Conservation (phyloP, 2,888 invertebrate species). For the Deilephila porcellus region DNA sequence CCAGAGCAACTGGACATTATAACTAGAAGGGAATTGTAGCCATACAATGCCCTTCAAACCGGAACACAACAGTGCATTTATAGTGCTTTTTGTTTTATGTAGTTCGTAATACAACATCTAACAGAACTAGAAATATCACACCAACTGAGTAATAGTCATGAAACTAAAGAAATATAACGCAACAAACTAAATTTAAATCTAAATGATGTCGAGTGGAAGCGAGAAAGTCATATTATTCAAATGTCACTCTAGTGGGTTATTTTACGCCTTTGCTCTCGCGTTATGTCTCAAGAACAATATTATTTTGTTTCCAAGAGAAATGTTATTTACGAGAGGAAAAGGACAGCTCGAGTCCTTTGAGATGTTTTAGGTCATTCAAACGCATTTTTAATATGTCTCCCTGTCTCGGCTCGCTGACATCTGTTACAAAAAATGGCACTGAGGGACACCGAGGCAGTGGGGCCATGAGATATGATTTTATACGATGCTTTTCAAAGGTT, state of each 20-base stretch:
- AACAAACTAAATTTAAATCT: conserved; percentile 12
- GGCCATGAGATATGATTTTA: conserved; percentile 35
- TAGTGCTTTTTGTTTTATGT: no score
- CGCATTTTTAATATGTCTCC: conserved; percentile 69
- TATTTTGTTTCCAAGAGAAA: conserved; percentile 20
- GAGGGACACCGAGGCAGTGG: conserved; percentile 46
- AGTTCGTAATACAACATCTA: neutral
- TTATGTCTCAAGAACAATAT: conserved; percentile 23
- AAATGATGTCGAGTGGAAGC: neutral
- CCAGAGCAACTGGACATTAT: no score
- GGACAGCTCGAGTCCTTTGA: conserved; percentile 36
- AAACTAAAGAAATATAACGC: neutral
- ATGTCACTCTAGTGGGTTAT: conserved; percentile 17
- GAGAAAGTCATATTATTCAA: conserved; percentile 15
- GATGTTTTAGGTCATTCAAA: conserved; percentile 63
- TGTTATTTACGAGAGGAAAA: conserved; percentile 33
- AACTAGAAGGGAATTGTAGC: no score
- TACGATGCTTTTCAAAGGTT: neutral
- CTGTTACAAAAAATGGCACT: conserved; percentile 66
- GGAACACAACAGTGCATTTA: no score
- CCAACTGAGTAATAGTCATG: neutral
- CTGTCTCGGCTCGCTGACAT: conserved; percentile 64
- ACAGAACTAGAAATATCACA: no score
- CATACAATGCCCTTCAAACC: no score
- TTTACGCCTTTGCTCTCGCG: conserved; percentile 10